Conservation (phyloP, 1,140 invertebrate species). For the Aphis gossypii region DNA sequence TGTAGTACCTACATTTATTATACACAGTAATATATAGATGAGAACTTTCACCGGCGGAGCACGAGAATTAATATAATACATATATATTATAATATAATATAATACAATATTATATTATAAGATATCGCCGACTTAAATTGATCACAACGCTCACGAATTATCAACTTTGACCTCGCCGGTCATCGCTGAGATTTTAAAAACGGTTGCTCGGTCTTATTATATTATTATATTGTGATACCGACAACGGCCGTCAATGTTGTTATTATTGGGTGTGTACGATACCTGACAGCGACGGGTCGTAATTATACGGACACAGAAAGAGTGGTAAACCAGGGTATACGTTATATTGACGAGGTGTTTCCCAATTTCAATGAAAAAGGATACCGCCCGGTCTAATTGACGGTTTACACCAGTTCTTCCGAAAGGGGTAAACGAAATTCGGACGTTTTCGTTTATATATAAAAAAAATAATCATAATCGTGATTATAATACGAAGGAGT, state of each 20-base stretch:
- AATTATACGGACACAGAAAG: constrained; percentile 13
- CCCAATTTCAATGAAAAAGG: constrained; percentile 52
- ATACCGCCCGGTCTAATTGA: constrained; percentile 44
- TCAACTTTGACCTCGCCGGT: not conserved
- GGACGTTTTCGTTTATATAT: constrained; percentile 32
- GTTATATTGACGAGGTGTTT: constrained; percentile 39
- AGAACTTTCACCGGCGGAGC: not conserved
- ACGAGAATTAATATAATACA: not conserved
- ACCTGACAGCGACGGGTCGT: constrained; percentile 27
- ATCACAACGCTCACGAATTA: not conserved
- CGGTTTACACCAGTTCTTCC: constrained; percentile 33
- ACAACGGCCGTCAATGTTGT: constrained; percentile 21
- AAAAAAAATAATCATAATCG: constrained; percentile 21
- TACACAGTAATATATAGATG: not conserved
- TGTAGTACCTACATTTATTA: not conserved
- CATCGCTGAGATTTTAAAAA: constrained; percentile 8
- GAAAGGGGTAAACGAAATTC: constrained; percentile 37
- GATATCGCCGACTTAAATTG: not conserved
- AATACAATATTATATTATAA: not conserved
- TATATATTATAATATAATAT: not conserved
- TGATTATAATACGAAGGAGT: constrained; percentile 40
- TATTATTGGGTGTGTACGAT: constrained; percentile 16
- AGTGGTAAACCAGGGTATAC: not conserved
- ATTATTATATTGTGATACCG: constrained; percentile 6
- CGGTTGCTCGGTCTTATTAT: not conserved